A percentile compares a stretch with the other conserved stretches of the same genome.
phyloP scores from a whole-genome alignment of 2,888 invertebrate genomes.

The Apamea epomidion region DNA sequence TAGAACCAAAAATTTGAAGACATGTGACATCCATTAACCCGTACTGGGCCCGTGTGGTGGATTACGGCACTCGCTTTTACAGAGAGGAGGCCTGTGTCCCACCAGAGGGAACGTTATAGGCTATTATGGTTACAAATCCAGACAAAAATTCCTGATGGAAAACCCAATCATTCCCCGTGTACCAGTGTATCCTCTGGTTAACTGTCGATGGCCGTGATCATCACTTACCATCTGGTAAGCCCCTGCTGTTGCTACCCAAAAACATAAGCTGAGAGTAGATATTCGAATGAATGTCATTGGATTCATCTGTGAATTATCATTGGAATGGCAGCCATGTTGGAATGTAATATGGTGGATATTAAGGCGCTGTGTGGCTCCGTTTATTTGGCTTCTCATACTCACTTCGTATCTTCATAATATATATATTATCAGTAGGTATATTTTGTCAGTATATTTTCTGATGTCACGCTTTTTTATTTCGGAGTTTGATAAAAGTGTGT shows the following conservation, averaged over 20 bases:
- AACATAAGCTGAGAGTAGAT: not conserved
- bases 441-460: constrained; percentile 15
- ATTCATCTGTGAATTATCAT: constrained; percentile 38
- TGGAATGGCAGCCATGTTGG: constrained; percentile 45
- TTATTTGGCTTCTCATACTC: constrained; percentile 34
- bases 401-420: not conserved
- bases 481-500: too few relatives aligned
- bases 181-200: not conserved
- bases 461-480: not conserved
- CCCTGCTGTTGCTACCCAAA: too few relatives aligned
- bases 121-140: not conserved
- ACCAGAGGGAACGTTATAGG: not conserved
- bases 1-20: not conserved
- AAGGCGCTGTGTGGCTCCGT: constrained; percentile 19
- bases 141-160: not conserved
- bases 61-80: too few relatives aligned
- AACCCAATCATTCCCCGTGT: not conserved
- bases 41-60: too few relatives aligned
- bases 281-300: constrained; percentile 27
- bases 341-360: constrained; percentile 51
- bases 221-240: too few relatives aligned
- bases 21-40: too few relatives aligned
- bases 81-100: too few relatives aligned
- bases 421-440: not conserved
- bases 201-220: not conserved